A percentile compares a stretch with the other conserved stretches of the same genome.
Conservation (phyloP, 2,888 invertebrate species). For the Erebia palarica region DNA sequence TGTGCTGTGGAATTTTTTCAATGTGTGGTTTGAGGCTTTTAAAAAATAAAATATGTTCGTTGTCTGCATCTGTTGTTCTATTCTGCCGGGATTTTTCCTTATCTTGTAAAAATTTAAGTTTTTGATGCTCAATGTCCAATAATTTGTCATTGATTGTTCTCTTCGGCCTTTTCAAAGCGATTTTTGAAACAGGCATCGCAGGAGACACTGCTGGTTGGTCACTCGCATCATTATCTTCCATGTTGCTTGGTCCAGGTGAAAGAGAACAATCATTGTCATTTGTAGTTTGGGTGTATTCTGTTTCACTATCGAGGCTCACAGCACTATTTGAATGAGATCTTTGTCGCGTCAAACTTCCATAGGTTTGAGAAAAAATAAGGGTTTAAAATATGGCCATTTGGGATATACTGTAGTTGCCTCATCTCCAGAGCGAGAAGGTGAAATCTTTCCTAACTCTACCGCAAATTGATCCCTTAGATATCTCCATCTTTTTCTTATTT, state of each 20-base stretch:
- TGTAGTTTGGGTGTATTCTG: slow-evolving; percentile 3
- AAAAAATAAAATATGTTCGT: slow-evolving; percentile 3
- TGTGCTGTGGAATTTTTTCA: slow-evolving; percentile 1
- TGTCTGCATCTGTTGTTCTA: slow-evolving; percentile 7
- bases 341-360: not conserved
- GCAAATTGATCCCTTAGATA: slow-evolving; percentile 3
- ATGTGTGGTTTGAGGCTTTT: not conserved
- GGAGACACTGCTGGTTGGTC: slow-evolving; percentile 1
- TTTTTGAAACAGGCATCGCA: not conserved
- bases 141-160: slow-evolving; percentile 1
- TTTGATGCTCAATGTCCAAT: not conserved
- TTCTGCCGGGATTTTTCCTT: slow-evolving; percentile 1
- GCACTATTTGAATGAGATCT: not conserved
- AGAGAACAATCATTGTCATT: slow-evolving; percentile 3
- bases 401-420: slow-evolving; percentile 5
- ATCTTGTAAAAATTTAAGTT: slow-evolving; percentile 1
- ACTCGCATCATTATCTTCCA: not conserved
- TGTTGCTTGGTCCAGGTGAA: slow-evolving; percentile 5
- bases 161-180: slow-evolving; percentile 1
- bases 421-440: slow-evolving; percentile 2
- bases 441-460: not conserved
- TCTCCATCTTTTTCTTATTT: slow-evolving; percentile 4
- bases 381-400: not conserved
- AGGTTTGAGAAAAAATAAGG: slow-evolving; percentile 1
- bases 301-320: not conserved